Evolutionary conservation across 2,113 vertebrate genomes (phyloP), one percentile per base, ranked within the genome.

Genomic region (Drymodes brunneopygia): DNA sequence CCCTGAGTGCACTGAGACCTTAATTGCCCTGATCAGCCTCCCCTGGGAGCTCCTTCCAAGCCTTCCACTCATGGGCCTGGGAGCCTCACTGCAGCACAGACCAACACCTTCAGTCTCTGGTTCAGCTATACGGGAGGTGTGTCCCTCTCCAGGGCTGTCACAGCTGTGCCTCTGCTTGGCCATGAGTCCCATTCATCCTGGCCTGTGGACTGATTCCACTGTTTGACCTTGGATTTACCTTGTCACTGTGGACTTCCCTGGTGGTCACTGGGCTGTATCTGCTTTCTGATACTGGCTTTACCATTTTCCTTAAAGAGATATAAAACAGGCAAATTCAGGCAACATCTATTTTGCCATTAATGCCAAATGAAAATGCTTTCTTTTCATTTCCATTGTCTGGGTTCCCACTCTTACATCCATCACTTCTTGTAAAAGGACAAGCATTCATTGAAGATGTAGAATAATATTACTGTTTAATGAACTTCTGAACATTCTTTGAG

Each of bases 61-160:
- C 14, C 15, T 35, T 29, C 22, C 33, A 36, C 38, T 20, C 3
- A 1, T 5, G 40, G 28, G 25, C 6, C 15, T 0, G 2, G 27
- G 25, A 78, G 15, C 27, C 20, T 45, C 25, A 19, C 11, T 89
- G 80, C 64, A 77, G 14, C 23, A 42, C 64, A 51, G 23, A 75
- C 16, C 25, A 45, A 9, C 18, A 44, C 7, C 3, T 16, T 44
- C 45, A 60, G 15, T 14, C 24, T n/a, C 23, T 57, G 23, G 4
- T 44, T 47, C 72, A 86, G 42, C 12, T 29, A 0, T 0, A 2
- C 23, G 14, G 42, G 5, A 45, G 17, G 11, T 81, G 8, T 29
- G 53, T 20, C 22, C 5, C 5, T 15, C 36, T 40, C 38, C 27
- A 62, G 58, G 7, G 12, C 2, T 47, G 33, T 36, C 16, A 42